Evolutionary conservation across 2,797 vertebrate genomes (phyloP), one percentile per base, ranked within the genome.

Genomic region (Telmatherina bonti): DNA sequence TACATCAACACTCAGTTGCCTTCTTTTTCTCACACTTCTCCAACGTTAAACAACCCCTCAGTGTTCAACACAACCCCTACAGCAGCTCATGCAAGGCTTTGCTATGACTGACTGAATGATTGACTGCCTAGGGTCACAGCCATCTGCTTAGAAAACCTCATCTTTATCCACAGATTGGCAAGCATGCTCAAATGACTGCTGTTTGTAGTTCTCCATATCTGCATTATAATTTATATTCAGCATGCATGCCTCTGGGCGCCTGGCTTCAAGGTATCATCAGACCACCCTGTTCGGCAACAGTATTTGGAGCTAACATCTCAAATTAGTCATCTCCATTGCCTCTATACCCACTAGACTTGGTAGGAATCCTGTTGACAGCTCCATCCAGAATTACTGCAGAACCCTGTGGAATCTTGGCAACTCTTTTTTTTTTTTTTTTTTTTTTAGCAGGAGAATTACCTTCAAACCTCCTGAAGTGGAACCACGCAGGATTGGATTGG

Each of bases 401-500:
- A 79, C 87, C 78, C 83, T 65, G 83, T 66, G 38, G 84, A 92
- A 85, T 89, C 83, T 83, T 89, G 88, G 83, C 91, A 90, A 85
- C 88, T 76, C 54, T 60, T 75, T 80, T 51, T 65, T n/a, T n/a
- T n/a, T 53, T 77, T 47, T 67, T 60, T 49, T 67, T 29, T 68
- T 81, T 79, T 74, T 76, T 69, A 83, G 26, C 54, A 70, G 69
- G 72, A 91, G 87, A 93, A 90, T 89, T 89, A 91, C 90, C 84
- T 88, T 81, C 30, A 43, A 92, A 90, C 79, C 88, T 86, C 73
- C 83, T 84, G 72, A 87, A 89, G 85, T 84, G 76, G 82, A 92
- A 91, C 88, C 82, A 83, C 83, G 89, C 79, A 83, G 79, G 89
- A 92, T 82, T 85, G 84, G 85, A 89, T 83, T 91, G 90, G 83